Conservation (phyloP, 2,797 vertebrate species). For the Chiloscyllium punctatum region DNA sequence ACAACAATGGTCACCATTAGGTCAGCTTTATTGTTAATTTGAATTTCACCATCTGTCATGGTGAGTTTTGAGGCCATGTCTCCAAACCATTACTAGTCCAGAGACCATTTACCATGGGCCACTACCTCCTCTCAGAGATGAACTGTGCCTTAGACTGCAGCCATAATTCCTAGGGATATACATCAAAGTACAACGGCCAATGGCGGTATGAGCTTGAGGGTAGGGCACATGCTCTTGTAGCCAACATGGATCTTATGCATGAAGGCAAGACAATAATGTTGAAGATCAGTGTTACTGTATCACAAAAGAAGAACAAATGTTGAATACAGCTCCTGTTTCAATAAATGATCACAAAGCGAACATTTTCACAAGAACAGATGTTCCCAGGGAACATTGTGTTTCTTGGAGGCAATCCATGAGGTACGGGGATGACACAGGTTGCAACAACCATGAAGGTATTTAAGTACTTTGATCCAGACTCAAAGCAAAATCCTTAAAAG, state of each 20-base stretch:
- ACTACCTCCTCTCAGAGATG: background rate
- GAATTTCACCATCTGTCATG: too few relatives aligned
- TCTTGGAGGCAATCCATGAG: background rate
- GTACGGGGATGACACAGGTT: background rate
- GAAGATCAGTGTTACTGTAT: background rate
- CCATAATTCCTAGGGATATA: background rate
- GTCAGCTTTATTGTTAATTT: too few relatives aligned
- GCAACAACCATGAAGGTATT: background rate
- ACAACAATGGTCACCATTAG: too few relatives aligned
- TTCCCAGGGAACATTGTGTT: background rate
- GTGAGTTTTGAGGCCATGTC: too few relatives aligned
- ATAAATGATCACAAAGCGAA: background rate
- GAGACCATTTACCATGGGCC: too few relatives aligned
- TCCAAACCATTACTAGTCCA: too few relatives aligned
- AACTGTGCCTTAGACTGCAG: background rate
- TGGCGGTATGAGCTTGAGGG: background rate
- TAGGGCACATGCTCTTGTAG: background rate
- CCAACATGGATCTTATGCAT: background rate
- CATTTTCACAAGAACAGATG: background rate
- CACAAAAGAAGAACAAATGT: background rate
- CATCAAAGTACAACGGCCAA: background rate
- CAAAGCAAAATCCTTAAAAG: background rate
- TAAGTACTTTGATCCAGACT: background rate
- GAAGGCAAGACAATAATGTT: background rate
- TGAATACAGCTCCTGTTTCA: background rate